Percentiles rank a stretch among this genome's conserved stretches.
These are phyloP conservation scores for Caenorhabditis sp. DNA, from an alignment of 2,888 invertebrate species.

Conservation along the genomic window DNA sequence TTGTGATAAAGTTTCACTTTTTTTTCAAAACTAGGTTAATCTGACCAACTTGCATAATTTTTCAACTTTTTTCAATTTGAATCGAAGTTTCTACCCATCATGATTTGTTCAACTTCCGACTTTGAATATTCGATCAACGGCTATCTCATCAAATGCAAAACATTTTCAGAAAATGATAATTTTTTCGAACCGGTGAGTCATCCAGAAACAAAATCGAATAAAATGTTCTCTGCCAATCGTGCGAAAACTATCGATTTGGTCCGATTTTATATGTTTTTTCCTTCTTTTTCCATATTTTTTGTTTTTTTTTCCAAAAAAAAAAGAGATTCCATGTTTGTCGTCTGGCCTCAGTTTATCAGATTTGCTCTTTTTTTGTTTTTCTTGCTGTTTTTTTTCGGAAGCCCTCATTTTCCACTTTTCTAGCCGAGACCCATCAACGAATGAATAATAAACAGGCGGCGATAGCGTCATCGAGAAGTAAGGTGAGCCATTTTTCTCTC, in stretches of 20 bases:
- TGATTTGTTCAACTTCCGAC: constrained; percentile 27
- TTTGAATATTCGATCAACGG: constrained; percentile 35
- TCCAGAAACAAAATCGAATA: too few relatives aligned
- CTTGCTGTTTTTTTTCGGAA: neutral
- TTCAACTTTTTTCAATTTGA: too few relatives aligned
- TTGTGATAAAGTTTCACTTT: too few relatives aligned
- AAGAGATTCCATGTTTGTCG: neutral
- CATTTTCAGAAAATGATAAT: too few relatives aligned
- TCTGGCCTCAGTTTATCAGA: constrained; percentile 2
- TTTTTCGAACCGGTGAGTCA: neutral
- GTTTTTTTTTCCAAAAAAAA: neutral
- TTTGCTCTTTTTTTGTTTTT: neutral
- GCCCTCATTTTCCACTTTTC: neutral
- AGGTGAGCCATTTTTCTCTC: constrained; percentile 8
- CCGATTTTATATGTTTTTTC: too few relatives aligned
- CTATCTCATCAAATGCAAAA: constrained; percentile 24
- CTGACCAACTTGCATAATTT: too few relatives aligned
- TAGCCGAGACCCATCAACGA: neutral
- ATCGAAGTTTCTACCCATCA: neutral
- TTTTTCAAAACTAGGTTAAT: too few relatives aligned
- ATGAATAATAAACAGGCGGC: constrained; percentile 43
- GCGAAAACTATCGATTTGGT: too few relatives aligned
- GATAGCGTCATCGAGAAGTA: constrained; percentile 28
- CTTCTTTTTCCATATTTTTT: too few relatives aligned
- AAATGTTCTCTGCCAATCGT: too few relatives aligned